phyloP scores from a whole-genome alignment of 2,113 vertebrate species.

The Xiphophorus hellerii region DNA sequence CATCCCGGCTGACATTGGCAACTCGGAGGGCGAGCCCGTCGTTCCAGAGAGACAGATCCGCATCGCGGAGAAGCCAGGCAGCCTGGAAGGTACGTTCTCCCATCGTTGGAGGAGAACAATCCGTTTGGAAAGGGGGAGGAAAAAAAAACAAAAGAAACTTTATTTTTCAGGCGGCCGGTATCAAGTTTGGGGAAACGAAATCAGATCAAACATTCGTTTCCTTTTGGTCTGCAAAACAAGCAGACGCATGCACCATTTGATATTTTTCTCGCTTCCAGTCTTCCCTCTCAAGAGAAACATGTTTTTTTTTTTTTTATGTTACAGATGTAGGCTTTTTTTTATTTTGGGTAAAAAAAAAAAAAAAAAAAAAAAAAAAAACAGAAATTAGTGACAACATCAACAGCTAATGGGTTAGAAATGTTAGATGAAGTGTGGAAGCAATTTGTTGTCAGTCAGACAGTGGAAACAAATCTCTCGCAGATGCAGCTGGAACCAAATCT shows the following conservation, averaged over 20 bases:
- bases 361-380: too few species aligned
- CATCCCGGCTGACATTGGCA: conserved; percentile 94
- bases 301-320: neutral
- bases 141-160: neutral
- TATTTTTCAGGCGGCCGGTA: neutral
- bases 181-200: neutral
- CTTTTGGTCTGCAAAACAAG: conserved; percentile 10
- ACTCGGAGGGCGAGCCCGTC: conserved; percentile 93
- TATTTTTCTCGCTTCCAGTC: neutral
- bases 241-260: neutral
- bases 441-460: neutral
- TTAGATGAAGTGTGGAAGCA: neutral
- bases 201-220: neutral
- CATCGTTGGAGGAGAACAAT: neutral
- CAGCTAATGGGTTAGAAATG: neutral
- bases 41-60: conserved; percentile 95
- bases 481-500: too few species aligned
- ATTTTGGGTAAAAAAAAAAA: neutral
- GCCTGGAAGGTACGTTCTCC: conserved; percentile 81
- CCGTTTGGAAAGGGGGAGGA: neutral
- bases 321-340: neutral
- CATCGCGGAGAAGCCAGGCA: conserved; percentile 92
- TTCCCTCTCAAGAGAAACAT: neutral
- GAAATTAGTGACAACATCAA: too few species aligned
- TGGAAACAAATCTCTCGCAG: neutral